phyloP scores from a whole-genome alignment of 1,140 invertebrate species.

The Heliothis virescens region DNA sequence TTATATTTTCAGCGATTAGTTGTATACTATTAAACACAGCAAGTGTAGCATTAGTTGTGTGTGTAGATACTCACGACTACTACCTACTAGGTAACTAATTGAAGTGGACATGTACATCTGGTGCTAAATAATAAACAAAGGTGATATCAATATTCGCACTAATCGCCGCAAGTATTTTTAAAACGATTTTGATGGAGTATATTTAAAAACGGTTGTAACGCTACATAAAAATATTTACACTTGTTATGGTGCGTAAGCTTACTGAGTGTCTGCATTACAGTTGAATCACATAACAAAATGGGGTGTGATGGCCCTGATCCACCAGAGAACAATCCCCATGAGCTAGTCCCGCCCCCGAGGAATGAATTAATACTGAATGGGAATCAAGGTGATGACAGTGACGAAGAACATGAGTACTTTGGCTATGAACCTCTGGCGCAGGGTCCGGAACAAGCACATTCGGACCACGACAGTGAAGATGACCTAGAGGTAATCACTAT shows the following conservation, averaged over 20 bases:
- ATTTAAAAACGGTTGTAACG: no score
- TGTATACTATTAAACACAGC: no score
- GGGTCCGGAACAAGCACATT: slow-evolving; percentile 70
- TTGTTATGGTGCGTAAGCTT: not conserved
- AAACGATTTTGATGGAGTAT: no score
- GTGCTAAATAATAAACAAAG: no score
- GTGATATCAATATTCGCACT: no score
- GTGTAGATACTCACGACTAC: no score
- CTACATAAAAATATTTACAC: no score
- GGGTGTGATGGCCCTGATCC: slow-evolving; percentile 81
- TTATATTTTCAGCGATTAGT: no score
- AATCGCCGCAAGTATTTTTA: no score
- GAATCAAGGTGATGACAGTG: slow-evolving; percentile 74
- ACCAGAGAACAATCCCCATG: slow-evolving; percentile 76
- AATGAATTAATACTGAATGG: slow-evolving; percentile 74
- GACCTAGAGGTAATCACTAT: slow-evolving; percentile 61
- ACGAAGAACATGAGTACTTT: slow-evolving; percentile 78
- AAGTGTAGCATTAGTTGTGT: no score
- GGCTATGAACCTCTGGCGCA: slow-evolving; percentile 80
- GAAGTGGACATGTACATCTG: no score
- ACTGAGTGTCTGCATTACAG: not conserved
- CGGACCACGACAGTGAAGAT: slow-evolving; percentile 70
- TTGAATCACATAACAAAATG: slow-evolving; percentile 58
- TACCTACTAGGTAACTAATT: no score
- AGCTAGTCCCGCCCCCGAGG: slow-evolving; percentile 73